phyloP scores from a whole-genome alignment of 2,888 invertebrate genomes.

The Drosophila testacea region DNA sequence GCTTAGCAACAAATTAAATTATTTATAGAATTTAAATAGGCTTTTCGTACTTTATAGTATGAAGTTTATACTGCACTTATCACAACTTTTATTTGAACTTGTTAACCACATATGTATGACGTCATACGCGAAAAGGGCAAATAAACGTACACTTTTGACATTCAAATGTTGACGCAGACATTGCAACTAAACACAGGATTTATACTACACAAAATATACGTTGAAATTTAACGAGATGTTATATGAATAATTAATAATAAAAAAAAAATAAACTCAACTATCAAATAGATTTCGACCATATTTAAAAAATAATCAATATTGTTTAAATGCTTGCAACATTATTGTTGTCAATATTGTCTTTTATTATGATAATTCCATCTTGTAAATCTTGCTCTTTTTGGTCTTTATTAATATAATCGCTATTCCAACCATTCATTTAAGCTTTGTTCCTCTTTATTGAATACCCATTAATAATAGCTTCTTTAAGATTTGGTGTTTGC shows the following conservation, averaged over 20 bases:
- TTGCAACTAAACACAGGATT: not conserved
- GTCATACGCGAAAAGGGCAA: slow-evolving; percentile 20
- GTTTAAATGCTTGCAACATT: not conserved
- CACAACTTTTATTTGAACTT: not conserved
- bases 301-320: not conserved
- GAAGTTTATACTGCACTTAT: too few relatives aligned
- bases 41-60: too few relatives aligned
- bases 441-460: not conserved
- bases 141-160: slow-evolving; percentile 10
- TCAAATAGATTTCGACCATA: not conserved
- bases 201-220: not conserved
- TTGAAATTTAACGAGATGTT: not conserved
- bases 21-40: not conserved
- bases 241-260: not conserved
- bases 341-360: not conserved
- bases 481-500: not conserved
- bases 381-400: not conserved
- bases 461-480: not conserved
- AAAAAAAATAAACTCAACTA: not conserved
- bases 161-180: slow-evolving; percentile 29
- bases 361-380: slow-evolving; percentile 1
- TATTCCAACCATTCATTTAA: slow-evolving; percentile 13
- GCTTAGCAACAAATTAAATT: not conserved
- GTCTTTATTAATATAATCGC: not conserved
- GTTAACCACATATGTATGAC: not conserved